A percentile compares a stretch with the other conserved stretches of the same genome.
phyloP scores from a whole-genome alignment of 2,888 invertebrate genomes.

The Acleris holmiana region DNA sequence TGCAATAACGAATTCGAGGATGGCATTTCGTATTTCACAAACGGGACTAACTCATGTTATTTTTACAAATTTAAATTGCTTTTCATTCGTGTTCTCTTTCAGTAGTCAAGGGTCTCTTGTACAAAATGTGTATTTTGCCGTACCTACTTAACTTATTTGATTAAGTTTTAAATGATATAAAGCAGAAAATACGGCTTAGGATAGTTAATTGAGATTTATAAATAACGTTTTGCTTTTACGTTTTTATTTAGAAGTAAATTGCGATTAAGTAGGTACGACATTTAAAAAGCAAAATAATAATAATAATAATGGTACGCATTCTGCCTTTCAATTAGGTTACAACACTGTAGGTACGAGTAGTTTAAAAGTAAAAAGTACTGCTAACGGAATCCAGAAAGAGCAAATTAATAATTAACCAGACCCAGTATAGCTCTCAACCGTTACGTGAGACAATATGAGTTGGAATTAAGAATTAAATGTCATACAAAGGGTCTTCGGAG shows the following conservation, averaged over 20 bases:
- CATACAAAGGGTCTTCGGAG: conserved; percentile 23
- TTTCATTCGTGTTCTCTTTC: not conserved
- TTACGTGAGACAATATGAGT: not conserved
- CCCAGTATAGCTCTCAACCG: conserved; percentile 4
- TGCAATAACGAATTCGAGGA: conserved; percentile 39
- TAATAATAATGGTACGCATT: too few species aligned
- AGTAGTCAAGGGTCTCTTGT: not conserved
- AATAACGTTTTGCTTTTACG: too few species aligned
- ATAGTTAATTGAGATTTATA: too few species aligned
- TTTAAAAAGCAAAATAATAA: too few species aligned
- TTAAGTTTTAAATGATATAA: too few species aligned
- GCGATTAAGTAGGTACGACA: too few species aligned
- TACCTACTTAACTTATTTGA: too few species aligned
- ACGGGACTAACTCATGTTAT: not conserved
- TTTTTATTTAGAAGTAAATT: too few species aligned
- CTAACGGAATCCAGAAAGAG: not conserved
- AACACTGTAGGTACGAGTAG: too few species aligned
- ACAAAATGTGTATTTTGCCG: too few species aligned
- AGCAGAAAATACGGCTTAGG: too few species aligned
- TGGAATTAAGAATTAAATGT: conserved; percentile 15
- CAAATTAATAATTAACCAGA: not conserved
- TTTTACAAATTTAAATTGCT: conserved; percentile 8
- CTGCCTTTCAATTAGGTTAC: too few species aligned
- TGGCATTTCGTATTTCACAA: conserved; percentile 19
- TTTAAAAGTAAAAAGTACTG: not conserved